Base-by-base conservation (phyloP, 2,888 invertebrate species). In the Ypsolopha scabrella region DNA sequence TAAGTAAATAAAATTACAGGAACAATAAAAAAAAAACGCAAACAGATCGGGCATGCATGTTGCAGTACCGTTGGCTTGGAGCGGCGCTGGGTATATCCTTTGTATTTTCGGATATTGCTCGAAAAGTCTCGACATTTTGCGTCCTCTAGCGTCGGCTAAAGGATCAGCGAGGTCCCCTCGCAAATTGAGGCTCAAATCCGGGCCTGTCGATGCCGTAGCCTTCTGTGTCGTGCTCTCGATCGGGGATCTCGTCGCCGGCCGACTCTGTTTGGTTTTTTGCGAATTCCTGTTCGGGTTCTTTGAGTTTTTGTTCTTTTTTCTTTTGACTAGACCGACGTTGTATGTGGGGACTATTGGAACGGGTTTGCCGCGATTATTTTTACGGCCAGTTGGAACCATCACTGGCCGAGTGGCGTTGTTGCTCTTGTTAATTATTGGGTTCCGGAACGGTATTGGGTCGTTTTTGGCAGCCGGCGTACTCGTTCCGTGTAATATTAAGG, bases 401-500 rank as follows among this genome's bases (percentile, higher is more conserved):
- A 83, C 80, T 37, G 85, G 85, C 13, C 80, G 73, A 36, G 85
- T 78, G 10, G 75, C 81, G 63, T 86, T 85, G 59, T 71, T 75
- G 58, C 74, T 77, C 62, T 75, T 82, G 51, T 81, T 70, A 54
- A 75, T 67, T 62, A 83, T 74, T 57, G 86, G 83, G 68, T 75
- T 82, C 60, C 81, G 74, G 67, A 79, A 82, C 53, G 89, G 89
- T 61, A 88, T 79, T 13, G 89, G 89, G 71, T 91, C 92, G 65
- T 87, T 89, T 75, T 89, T 90, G 68, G 89, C 85, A 50, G 90
- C 90, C 53, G 88, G 87, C 56, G 80, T 86, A 55, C 88, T 92
- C 54, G 97, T 97, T 63, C 98, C 98, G 78, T 97, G 96, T 74
- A 97, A 90, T 70, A 95, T 93, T 74, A 98, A 89, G 56, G 96